A percentile compares a stretch with the other conserved stretches of the same genome.
These are phyloP conservation scores for Halichoerus grypus DNA, from an alignment of 2,113 vertebrate species.

Conservation along the genomic window DNA sequence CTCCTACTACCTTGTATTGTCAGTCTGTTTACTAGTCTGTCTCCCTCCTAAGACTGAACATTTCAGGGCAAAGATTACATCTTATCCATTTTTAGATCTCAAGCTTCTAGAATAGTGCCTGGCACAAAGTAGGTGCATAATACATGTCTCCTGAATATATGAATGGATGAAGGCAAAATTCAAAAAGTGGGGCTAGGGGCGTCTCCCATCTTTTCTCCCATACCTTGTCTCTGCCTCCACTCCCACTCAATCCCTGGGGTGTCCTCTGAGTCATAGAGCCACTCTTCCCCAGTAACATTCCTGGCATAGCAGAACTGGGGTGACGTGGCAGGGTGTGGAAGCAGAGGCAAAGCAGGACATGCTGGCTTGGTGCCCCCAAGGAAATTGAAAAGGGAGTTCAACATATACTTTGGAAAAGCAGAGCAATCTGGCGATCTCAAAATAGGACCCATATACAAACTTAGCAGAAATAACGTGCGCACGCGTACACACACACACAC, in stretches of 20 bases:
- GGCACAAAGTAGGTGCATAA: slow-evolving; percentile 9
- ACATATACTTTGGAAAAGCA: slow-evolving; percentile 44
- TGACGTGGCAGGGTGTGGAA: slow-evolving; percentile 77
- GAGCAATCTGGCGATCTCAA: slow-evolving; percentile 10
- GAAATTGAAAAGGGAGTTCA: slow-evolving; percentile 68
- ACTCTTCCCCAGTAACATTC: slow-evolving; percentile 71
- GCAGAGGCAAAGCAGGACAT: slow-evolving; percentile 16
- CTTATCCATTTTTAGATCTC: slow-evolving; percentile 43
- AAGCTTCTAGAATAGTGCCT: slow-evolving; percentile 16
- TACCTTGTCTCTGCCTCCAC: not conserved
- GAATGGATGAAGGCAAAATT: slow-evolving; percentile 44
- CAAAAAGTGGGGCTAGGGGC: not conserved
- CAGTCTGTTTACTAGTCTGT: not conserved
- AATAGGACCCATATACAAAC: not conserved
- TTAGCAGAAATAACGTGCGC: not conserved
- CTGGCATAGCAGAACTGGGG: slow-evolving; percentile 69
- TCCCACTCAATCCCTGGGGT: not conserved
- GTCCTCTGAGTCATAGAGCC: slow-evolving; percentile 57
- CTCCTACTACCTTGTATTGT: not conserved
- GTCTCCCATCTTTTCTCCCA: not conserved
- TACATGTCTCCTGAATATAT: slow-evolving; percentile 20
- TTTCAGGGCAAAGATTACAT: slow-evolving; percentile 37
- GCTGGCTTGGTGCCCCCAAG: slow-evolving; percentile 46
- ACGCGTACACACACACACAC: not conserved
- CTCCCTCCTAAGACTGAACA: slow-evolving; percentile 28